These are phyloP conservation scores for Heliornis fulica DNA, from an alignment of 2,113 vertebrate genomes.

Conservation along the genomic window DNA sequence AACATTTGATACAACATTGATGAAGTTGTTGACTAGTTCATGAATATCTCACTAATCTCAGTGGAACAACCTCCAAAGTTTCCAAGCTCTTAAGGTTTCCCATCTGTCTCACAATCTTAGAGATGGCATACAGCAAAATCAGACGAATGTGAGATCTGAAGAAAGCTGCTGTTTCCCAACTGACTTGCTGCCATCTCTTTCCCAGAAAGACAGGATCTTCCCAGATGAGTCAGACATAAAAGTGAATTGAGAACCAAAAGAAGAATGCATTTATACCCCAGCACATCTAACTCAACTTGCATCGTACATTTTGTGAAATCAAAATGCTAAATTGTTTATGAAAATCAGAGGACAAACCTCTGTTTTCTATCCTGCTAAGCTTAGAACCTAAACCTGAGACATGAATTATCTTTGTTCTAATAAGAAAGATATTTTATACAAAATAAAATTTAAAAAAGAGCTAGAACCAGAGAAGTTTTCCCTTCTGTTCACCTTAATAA, in stretches of 20 bases:
- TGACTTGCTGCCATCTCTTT: background rate
- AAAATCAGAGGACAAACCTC: background rate
- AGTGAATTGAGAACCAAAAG: constrained; percentile 16
- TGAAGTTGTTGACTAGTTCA: background rate
- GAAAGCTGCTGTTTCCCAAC: background rate
- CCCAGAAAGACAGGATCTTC: background rate
- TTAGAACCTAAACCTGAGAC: background rate
- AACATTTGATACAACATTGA: background rate
- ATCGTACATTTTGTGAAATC: background rate
- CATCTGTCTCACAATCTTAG: background rate
- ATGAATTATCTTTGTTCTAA: background rate
- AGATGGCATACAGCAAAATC: background rate
- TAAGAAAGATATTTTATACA: background rate
- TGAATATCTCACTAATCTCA: background rate
- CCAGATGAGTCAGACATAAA: background rate
- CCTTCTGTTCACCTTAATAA: background rate
- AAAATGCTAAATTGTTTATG: background rate
- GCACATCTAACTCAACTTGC: background rate
- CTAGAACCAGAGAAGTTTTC: background rate
- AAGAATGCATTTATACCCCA: background rate
- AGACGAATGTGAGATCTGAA: constrained; percentile 10
- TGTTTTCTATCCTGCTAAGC: background rate
- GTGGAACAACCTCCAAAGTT: background rate
- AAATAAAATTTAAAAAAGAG: background rate
- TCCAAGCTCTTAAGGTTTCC: background rate